phyloP scores from a whole-genome alignment of 2,888 invertebrate genomes.

The Nezara viridula region DNA sequence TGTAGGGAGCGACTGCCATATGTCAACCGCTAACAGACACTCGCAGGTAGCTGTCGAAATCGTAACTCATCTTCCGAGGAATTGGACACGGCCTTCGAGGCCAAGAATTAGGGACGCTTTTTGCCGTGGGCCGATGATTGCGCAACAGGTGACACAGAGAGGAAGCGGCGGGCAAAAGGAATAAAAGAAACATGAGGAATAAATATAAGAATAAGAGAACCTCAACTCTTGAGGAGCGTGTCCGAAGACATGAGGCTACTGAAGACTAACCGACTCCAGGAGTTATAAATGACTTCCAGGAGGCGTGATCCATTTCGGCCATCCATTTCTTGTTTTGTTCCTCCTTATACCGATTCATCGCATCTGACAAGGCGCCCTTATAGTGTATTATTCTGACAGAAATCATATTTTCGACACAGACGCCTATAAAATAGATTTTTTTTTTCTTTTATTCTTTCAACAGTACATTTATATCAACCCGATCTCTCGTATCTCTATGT shows the following conservation, averaged over 20 bases:
- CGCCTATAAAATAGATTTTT: constrained; percentile 4
- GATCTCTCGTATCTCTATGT: neutral
- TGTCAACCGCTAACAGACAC: constrained; percentile 4
- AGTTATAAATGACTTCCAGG: constrained; percentile 10
- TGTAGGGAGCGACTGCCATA: neutral
- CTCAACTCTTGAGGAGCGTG: neutral
- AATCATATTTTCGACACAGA: constrained; percentile 5
- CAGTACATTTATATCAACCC: constrained; percentile 8
- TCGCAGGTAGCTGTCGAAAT: constrained; percentile 24
- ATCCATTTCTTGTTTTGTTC: neutral
- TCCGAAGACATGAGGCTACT: neutral
- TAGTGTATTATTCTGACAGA: constrained; percentile 22
- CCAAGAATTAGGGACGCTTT: neutral
- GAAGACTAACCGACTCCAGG: neutral
- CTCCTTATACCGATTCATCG: neutral
- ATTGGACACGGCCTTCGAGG: neutral
- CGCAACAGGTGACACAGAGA: constrained; percentile 22
- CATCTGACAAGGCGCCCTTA: neutral
- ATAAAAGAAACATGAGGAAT: constrained; percentile 28
- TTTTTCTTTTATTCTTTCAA: neutral
- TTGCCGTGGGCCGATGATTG: constrained; percentile 32
- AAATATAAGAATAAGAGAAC: neutral
- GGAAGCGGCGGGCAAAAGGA: neutral
- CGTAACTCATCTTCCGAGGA: neutral
- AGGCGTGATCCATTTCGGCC: constrained; percentile 21